These are phyloP conservation scores for Luehdorfia chinensis DNA, from an alignment of 1,140 invertebrate genomes.

Conservation along the genomic window DNA sequence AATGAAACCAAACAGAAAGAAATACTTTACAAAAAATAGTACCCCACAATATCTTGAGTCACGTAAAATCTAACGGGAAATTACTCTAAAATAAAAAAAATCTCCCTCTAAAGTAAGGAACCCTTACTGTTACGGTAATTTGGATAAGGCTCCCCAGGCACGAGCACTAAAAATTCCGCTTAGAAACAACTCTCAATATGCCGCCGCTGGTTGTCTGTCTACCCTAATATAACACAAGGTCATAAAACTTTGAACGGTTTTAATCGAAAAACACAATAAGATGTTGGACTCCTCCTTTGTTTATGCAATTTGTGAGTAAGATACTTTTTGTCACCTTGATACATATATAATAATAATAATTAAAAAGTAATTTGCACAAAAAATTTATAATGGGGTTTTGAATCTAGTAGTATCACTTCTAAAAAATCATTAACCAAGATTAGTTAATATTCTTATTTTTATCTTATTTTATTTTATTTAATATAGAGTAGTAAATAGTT, in stretches of 20 bases:
- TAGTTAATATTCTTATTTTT: too few relatives aligned
- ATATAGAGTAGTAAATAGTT: too few relatives aligned
- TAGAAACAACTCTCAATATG: constrained; percentile 67
- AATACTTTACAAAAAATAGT: constrained; percentile 58
- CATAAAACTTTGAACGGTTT: constrained; percentile 68
- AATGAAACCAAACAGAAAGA: too few relatives aligned
- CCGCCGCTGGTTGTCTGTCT: constrained; percentile 38
- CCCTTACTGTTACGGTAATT: constrained; percentile 70
- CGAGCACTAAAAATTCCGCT: constrained; percentile 69
- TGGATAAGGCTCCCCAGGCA: constrained; percentile 64
- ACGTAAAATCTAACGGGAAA: constrained; percentile 75
- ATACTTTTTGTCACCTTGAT: too few relatives aligned
- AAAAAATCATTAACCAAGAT: too few relatives aligned
- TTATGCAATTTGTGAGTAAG: not conserved
- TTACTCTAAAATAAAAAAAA: constrained; percentile 76
- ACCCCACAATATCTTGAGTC: constrained; percentile 61
- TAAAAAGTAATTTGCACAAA: too few relatives aligned
- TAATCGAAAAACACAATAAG: constrained; percentile 52
- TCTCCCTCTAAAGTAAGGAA: constrained; percentile 43
- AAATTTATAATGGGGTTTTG: too few relatives aligned
- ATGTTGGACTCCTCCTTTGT: too few relatives aligned
- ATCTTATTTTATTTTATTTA: too few relatives aligned
- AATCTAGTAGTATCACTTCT: too few relatives aligned
- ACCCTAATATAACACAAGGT: constrained; percentile 41
- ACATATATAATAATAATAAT: too few relatives aligned